Conservation (phyloP, 1,140 invertebrate genomes). For the Acyrthosiphon pisum region DNA sequence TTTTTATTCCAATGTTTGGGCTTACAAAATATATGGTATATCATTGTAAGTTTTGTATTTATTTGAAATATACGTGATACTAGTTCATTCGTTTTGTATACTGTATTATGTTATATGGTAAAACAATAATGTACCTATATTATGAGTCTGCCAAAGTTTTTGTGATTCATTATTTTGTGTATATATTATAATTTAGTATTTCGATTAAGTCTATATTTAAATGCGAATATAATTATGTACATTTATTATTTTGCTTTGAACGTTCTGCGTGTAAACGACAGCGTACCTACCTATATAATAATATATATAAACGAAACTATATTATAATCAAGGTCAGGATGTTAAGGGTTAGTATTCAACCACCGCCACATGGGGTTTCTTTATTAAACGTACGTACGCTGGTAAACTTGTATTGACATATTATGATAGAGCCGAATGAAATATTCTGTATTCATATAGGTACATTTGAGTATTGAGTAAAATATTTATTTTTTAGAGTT, state of each 20-base stretch:
- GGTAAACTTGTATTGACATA: slow-evolving; percentile 4
- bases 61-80: slow-evolving; percentile 12
- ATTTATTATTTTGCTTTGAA: neutral
- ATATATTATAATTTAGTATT: neutral
- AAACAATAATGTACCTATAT: neutral
- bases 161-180: neutral
- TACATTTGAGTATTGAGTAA: slow-evolving; percentile 20
- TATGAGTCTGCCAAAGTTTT: neutral
- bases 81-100: neutral
- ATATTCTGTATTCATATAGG: neutral
- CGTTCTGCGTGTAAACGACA: slow-evolving; percentile 9
- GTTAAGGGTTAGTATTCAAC: slow-evolving; percentile 2
- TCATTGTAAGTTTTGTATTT: neutral
- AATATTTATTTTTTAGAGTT: neutral
- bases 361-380: neutral
- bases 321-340: slow-evolving; percentile 14
- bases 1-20: neutral
- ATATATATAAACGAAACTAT: neutral
- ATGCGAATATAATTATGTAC: neutral
- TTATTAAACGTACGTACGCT: neutral
- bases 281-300: neutral
- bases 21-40: neutral
- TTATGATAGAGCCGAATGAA: neutral
- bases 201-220: neutral
- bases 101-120: neutral